These are phyloP conservation scores for Pomatostomus ruficeps DNA, from an alignment of 2,113 vertebrate genomes.

Conservation along the genomic window DNA sequence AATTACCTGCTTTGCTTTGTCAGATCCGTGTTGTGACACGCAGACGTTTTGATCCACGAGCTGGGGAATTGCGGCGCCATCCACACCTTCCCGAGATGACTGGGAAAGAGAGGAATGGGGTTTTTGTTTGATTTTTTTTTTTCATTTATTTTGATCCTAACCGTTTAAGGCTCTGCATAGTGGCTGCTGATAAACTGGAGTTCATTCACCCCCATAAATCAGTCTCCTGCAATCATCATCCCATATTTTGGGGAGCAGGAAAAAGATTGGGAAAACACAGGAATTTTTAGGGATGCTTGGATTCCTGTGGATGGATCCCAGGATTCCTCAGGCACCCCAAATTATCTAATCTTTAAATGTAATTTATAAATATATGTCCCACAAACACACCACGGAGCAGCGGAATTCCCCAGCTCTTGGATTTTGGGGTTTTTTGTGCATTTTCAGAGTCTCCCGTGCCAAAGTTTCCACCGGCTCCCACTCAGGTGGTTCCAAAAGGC, in stretches of 20 bases:
- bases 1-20: background rate
- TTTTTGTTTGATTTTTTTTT: background rate
- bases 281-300: background rate
- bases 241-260: background rate
- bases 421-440: background rate
- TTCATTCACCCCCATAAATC: background rate
- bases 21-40: accelerated
- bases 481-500: background rate
- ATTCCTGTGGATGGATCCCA: background rate
- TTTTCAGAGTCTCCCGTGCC: background rate
- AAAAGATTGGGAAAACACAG: background rate
- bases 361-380: background rate
- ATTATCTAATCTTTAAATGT: background rate
- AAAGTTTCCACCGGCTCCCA: background rate
- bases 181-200: background rate
- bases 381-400: background rate
- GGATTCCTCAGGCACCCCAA: too few relatives aligned
- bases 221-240: background rate
- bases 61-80: background rate
- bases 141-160: background rate
- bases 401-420: background rate
- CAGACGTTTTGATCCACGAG: background rate
- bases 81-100: background rate
- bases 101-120: background rate
- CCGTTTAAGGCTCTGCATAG: background rate